Evolutionary conservation across 1,140 invertebrate species (phyloP), one percentile per base, ranked within the genome.

Genomic region (Dendrolimus kikuchii): DNA sequence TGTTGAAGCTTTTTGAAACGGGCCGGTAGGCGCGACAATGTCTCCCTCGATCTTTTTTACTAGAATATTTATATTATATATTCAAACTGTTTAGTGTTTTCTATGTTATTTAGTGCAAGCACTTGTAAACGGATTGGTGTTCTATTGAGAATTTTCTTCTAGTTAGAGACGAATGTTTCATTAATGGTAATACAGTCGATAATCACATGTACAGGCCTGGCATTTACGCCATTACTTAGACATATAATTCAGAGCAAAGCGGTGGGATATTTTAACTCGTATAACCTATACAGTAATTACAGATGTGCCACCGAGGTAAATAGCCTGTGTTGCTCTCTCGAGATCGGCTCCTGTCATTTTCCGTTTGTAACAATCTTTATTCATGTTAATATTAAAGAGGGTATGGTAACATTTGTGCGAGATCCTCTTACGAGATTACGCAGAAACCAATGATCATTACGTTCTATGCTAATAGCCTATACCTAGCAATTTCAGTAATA

Each of bases 271-370:
- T 77, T 80, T 69, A 78, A 74, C 63, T 71, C 64, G 61, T 68
- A 66, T 71, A 68, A 57, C 60, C 58, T 62, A 62, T 69, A 69
- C 66, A 68, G 68, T 83, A 84, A 84, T 84, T 81, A 84, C 72
- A 68, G 72, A 73, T 71, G 72, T 71, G 66, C 64, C 56, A 68
- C 68, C 52, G 71, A 68, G 73, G 70, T 81, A 80, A 83, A 78
- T 79, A 77, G 66, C 74, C 75, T 59, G 55, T 56, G 51, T 58
- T 48, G 60, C 60, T 48, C 62, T 60, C 59, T 54, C 56, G 56
- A 67, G 64, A 64, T 69, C 64, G 56, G 51, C 57, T 68, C 68
- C 67, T 79, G 75, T 81, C 74, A 77, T 80, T 77, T 68, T 59
- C 60, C 60, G 61, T 68, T 69, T 57, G 61, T 65, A 64, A 64